Evolutionary conservation across 2,113 vertebrate species (phyloP).

Genomic region (Tricholaema leucomelas): DNA sequence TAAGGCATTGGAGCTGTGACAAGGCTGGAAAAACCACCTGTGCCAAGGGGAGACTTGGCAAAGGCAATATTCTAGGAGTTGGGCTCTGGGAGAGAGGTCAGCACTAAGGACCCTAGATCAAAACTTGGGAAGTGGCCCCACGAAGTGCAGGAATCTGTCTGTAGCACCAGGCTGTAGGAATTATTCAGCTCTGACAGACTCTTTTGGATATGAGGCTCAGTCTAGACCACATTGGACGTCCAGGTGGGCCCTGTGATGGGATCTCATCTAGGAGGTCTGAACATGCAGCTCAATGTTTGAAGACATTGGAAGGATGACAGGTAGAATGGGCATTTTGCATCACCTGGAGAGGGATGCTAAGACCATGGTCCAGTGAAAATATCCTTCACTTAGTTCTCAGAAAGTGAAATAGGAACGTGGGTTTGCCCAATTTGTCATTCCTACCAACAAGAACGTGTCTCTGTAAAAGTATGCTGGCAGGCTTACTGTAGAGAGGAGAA

Average conservation of each 20-base stretch:
- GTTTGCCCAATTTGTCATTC: not conserved
- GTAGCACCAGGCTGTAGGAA: not conserved
- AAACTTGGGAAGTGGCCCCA: not conserved
- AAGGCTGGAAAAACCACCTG: not conserved
- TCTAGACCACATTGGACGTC: rapidly evolving
- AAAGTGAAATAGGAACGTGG: not conserved
- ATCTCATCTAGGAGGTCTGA: not conserved
- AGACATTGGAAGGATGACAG: too few relatives aligned
- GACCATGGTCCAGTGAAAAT: not conserved
- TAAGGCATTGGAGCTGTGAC: rapidly evolving
- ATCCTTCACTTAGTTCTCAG: not conserved
- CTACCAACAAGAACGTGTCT: not conserved
- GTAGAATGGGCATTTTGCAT: not conserved
- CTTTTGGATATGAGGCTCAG: not conserved
- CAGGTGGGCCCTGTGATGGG: too few relatives aligned
- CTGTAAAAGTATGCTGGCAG: not conserved
- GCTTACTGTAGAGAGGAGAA: not conserved
- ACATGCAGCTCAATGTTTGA: too few relatives aligned
- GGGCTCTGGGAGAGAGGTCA: not conserved
- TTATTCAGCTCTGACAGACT: not conserved
- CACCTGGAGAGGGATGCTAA: not conserved
- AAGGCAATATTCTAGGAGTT: not conserved
- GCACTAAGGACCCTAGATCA: not conserved
- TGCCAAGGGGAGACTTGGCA: too few relatives aligned
- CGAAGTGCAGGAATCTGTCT: not conserved